These are phyloP conservation scores for Sinopyrophorus schimmeli DNA, from an alignment of 2,888 invertebrate species.

Conservation along the genomic window DNA sequence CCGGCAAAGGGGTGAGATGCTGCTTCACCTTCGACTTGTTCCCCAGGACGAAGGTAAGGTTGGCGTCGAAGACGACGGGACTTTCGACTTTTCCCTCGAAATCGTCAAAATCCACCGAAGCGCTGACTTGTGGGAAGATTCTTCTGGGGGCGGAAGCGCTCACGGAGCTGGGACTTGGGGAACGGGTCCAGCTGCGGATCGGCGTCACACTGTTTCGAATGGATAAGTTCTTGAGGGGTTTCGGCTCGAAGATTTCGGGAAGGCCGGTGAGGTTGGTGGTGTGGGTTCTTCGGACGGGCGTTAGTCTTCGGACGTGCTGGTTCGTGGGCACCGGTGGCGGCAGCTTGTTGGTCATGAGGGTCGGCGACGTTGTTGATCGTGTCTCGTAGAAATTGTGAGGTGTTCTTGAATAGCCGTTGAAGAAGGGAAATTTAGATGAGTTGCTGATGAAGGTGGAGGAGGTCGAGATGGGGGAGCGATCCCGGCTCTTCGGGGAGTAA, in stretches of 20 bases:
- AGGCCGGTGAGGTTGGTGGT: slow-evolving; percentile 41
- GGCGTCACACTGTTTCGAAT: slow-evolving; percentile 28
- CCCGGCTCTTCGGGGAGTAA: slow-evolving; percentile 23
- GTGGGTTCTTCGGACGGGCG: slow-evolving; percentile 36
- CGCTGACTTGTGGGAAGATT: slow-evolving; percentile 67
- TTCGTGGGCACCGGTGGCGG: slow-evolving; percentile 31
- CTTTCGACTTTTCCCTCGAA: slow-evolving; percentile 70
- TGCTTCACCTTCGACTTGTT: slow-evolving; percentile 70
- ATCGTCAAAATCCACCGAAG: slow-evolving; percentile 61
- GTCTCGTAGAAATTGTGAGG: background rate
- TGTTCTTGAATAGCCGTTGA: slow-evolving; percentile 16
- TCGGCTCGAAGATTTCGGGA: slow-evolving; percentile 41
- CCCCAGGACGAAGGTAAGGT: slow-evolving; percentile 77
- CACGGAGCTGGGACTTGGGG: slow-evolving; percentile 38
- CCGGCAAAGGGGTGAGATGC: slow-evolving; percentile 71
- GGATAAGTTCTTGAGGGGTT: slow-evolving; percentile 52
- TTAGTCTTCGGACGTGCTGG: slow-evolving; percentile 29
- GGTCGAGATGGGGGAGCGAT: slow-evolving; percentile 19
- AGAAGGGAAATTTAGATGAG: slow-evolving; percentile 16
- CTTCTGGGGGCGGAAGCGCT: slow-evolving; percentile 61
- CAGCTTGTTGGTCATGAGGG: slow-evolving; percentile 16
- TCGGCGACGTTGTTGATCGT: too few relatives aligned
- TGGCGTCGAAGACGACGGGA: slow-evolving; percentile 81
- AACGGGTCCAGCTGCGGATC: slow-evolving; percentile 35
- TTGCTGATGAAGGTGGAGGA: slow-evolving; percentile 8